Evolutionary conservation across 2,113 vertebrate species (phyloP).

Genomic region (Macquaria ambigua): DNA sequence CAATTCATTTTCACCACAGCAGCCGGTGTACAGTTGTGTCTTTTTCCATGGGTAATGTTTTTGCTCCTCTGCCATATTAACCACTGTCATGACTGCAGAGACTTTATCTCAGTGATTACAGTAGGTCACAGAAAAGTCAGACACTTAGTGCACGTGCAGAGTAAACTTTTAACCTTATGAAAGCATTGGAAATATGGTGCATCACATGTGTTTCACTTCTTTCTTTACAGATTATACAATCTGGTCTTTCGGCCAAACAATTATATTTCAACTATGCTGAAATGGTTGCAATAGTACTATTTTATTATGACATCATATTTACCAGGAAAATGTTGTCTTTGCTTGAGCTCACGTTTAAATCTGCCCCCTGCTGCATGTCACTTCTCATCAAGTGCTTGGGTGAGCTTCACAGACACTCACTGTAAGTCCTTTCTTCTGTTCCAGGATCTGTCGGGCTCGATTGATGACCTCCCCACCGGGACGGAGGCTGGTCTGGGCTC

Average conservation of each 20-base stretch:
- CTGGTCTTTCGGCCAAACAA: background rate
- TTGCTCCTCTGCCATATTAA: constrained; percentile 24
- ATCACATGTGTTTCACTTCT: background rate
- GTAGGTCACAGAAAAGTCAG: constrained; percentile 13
- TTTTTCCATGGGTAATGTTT: constrained; percentile 51
- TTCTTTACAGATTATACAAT: background rate
- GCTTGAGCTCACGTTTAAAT: constrained; percentile 41
- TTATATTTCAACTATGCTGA: constrained; percentile 7
- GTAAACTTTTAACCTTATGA: background rate
- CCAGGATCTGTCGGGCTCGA: constrained; percentile 97
- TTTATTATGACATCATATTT: constrained; percentile 30
- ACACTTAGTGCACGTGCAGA: background rate
- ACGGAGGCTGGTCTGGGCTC: constrained; percentile 93
- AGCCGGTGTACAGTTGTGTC: constrained; percentile 42
- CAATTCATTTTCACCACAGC: constrained; percentile 67
- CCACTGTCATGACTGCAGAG: constrained; percentile 21
- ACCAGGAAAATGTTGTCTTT: constrained; percentile 11
- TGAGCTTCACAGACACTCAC: constrained; percentile 54
- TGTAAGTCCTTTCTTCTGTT: constrained; percentile 49
- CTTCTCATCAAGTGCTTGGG: constrained; percentile 49
- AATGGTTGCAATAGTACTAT: constrained; percentile 1
- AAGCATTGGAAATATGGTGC: background rate
- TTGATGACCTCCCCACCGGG: constrained; percentile 96
- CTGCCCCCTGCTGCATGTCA: constrained; percentile 54
- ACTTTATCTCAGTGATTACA: constrained; percentile 12